Evolutionary conservation across 2,888 invertebrate genomes (phyloP).

Genomic region (Perithous albicinctus): DNA sequence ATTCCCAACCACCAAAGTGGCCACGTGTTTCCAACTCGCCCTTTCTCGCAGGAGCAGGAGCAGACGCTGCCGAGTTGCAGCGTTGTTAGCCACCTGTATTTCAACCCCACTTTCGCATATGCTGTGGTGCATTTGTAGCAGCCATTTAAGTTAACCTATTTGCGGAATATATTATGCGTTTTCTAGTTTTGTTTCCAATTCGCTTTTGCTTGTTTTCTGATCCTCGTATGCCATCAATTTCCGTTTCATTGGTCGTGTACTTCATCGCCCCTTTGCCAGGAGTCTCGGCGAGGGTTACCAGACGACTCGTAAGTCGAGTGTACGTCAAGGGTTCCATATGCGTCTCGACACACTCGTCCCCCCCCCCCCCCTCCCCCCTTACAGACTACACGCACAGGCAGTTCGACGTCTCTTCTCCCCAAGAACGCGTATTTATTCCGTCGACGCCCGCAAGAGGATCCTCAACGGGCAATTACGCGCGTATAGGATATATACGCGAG

Average conservation of each 20-base stretch:
- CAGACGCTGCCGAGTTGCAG: constrained; percentile 10
- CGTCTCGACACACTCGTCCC: constrained; percentile 29
- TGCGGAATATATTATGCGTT: neutral
- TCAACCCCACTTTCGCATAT: constrained; percentile 14
- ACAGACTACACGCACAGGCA: constrained; percentile 32
- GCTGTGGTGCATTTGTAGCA: neutral
- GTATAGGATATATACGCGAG: constrained; percentile 31
- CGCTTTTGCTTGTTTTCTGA: constrained; percentile 7
- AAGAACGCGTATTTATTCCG: constrained; percentile 57
- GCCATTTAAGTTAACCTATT: neutral
- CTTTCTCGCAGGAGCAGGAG: constrained; percentile 23
- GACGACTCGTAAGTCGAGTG: constrained; percentile 71
- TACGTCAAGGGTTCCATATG: constrained; percentile 12
- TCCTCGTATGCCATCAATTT: constrained; percentile 15
- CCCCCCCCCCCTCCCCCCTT: no score
- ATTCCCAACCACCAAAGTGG: constrained; percentile 38
- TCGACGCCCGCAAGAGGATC: constrained; percentile 62
- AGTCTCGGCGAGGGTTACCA: constrained; percentile 62
- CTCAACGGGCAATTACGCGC: constrained; percentile 64
- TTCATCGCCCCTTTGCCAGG: constrained; percentile 60
- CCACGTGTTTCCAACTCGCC: constrained; percentile 44
- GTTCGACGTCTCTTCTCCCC: constrained; percentile 32
- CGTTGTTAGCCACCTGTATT: constrained; percentile 64
- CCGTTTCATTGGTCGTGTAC: constrained; percentile 63
- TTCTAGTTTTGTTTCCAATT: neutral